phyloP scores from a whole-genome alignment of 2,888 invertebrate genomes.

The Neocrepidodera transversa region DNA sequence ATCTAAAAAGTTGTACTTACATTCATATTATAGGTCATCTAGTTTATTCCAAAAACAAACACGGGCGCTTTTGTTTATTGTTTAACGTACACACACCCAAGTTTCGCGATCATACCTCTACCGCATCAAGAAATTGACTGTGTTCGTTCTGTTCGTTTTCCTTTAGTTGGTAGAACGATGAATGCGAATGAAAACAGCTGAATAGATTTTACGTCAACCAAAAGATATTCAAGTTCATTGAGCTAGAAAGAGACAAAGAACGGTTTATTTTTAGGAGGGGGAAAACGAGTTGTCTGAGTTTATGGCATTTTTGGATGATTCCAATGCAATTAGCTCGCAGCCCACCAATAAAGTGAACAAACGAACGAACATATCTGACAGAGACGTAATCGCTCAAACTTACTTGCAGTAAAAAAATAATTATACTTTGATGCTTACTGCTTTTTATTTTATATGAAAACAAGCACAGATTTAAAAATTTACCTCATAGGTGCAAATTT shows the following conservation, averaged over 20 bases:
- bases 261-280: background rate
- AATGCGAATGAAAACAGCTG: conserved; percentile 11
- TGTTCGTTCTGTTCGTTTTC: too few species aligned
- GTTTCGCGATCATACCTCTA: conserved; percentile 43
- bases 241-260: background rate
- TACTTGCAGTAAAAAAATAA: too few species aligned
- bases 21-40: conserved; percentile 45
- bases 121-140: conserved; percentile 30
- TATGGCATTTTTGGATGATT: background rate
- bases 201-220: conserved; percentile 13
- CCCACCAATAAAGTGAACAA: background rate
- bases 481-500: too few species aligned
- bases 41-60: conserved; percentile 36
- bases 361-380: background rate
- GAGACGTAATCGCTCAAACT: background rate
- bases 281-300: background rate
- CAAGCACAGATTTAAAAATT: too few species aligned
- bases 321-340: background rate
- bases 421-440: too few species aligned
- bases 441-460: too few species aligned
- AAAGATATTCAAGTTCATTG: background rate
- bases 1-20: conserved; percentile 42
- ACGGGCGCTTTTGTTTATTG: conserved; percentile 39
- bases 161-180: conserved; percentile 2
- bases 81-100: conserved; percentile 49